A percentile compares a stretch with the other conserved stretches of the same genome.
These are phyloP conservation scores for Eptatretus burgeri DNA, from an alignment of 2,113 vertebrate species.

Conservation along the genomic window DNA sequence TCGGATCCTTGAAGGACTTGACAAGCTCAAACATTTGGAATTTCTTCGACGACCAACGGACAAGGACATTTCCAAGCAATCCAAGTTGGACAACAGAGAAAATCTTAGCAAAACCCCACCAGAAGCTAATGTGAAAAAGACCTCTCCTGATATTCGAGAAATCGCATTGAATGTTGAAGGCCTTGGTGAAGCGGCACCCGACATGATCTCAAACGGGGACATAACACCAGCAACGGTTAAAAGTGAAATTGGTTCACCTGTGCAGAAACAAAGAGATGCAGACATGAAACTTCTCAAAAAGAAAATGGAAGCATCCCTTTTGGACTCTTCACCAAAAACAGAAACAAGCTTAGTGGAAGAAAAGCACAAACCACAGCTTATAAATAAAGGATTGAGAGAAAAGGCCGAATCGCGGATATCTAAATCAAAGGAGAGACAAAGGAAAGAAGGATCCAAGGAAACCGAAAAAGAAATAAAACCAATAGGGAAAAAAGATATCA, in stretches of 20 bases:
- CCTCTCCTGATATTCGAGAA: no score
- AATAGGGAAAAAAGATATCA: constrained; percentile 66
- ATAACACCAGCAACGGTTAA: no score
- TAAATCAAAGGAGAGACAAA: constrained; percentile 51
- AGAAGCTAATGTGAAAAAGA: no score
- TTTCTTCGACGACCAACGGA: constrained; percentile 71
- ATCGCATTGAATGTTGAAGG: no score
- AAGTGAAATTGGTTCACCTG: no score
- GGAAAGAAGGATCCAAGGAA: constrained; percentile 38
- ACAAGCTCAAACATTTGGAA: constrained; percentile 77
- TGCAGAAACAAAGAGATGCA: no score
- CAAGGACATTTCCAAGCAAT: constrained; percentile 60
- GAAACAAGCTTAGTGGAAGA: constrained; percentile 60
- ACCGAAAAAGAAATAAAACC: constrained; percentile 55
- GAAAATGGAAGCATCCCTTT: no score
- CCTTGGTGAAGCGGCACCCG: no score
- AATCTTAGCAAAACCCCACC: constrained; percentile 29
- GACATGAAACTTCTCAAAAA: no score
- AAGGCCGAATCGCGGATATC: not conserved
- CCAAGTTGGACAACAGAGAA: constrained; percentile 81
- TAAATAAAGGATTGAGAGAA: constrained; percentile 35
- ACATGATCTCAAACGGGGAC: no score
- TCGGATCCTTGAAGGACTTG: constrained; percentile 83
- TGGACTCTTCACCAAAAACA: constrained; percentile 18
- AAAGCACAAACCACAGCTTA: constrained; percentile 22